A percentile compares a stretch with the other conserved stretches of the same genome.
Evolutionary conservation across 2,888 invertebrate genomes (phyloP).

Genomic region (Amphipoea oculea): DNA sequence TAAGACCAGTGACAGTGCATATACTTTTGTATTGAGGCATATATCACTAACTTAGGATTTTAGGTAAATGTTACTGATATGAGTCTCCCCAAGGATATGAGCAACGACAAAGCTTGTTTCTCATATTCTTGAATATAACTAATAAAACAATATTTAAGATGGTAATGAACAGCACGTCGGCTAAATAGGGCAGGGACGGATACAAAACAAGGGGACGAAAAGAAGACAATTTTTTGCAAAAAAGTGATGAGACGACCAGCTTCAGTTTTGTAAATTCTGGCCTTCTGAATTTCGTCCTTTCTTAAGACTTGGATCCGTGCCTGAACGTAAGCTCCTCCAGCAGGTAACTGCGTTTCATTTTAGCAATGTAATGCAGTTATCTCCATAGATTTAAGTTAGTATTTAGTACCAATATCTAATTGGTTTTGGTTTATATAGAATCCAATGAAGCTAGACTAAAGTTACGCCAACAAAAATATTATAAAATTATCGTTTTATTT

Average conservation of each 20-base stretch:
- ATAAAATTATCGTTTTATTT: not conserved
- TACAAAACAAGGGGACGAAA: not conserved
- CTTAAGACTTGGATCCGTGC: constrained; percentile 7
- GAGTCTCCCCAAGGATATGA: not conserved
- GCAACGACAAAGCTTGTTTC: not conserved
- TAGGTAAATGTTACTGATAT: not conserved
- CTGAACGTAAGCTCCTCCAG: not conserved
- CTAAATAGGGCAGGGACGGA: constrained; percentile 1
- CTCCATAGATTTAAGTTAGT: not conserved
- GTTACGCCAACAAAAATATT: not conserved
- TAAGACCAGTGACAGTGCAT: not conserved
- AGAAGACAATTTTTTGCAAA: not conserved
- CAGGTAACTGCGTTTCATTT: constrained; percentile 4
- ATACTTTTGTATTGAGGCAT: not conserved
- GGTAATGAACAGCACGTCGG: not conserved
- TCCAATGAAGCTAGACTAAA: not conserved
- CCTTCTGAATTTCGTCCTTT: not conserved
- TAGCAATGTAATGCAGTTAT: not conserved
- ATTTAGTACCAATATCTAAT: not conserved
- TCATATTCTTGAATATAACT: not conserved
- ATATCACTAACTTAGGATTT: not conserved
- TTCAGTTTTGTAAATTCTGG: not conserved
- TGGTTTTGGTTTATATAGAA: not conserved
- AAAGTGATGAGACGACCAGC: not conserved
- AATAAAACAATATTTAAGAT: not conserved